Conservation (phyloP, 2,113 vertebrate species). For the Ochotona curzoniae region DNA sequence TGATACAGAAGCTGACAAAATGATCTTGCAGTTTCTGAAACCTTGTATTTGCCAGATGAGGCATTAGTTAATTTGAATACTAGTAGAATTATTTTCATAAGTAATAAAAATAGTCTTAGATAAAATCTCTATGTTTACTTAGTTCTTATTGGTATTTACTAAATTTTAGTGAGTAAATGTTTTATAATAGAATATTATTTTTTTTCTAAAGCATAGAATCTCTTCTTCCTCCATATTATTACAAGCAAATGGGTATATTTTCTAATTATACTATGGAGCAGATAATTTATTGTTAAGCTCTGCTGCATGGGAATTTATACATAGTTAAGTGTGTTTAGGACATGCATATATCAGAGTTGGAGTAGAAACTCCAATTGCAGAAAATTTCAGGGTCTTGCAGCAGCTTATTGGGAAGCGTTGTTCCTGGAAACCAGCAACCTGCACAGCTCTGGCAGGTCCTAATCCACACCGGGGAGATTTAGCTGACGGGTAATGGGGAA, state of each 20-base stretch:
- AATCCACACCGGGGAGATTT: neutral
- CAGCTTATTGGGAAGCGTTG: too few species aligned
- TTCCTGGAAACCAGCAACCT: neutral
- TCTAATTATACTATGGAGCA: neutral
- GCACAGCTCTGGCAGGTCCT: neutral
- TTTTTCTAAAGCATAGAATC: neutral
- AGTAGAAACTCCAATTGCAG: neutral
- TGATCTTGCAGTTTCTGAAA: neutral
- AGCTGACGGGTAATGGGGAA: neutral
- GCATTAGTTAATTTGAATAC: conserved; percentile 3
- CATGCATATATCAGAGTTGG: neutral
- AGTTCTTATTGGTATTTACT: neutral
- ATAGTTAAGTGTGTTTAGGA: neutral
- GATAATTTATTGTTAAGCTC: neutral
- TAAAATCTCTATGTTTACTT: neutral
- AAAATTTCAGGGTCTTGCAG: neutral
- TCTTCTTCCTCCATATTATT: neutral
- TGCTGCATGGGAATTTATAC: neutral
- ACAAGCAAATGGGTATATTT: neutral
- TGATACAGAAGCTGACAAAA: neutral
- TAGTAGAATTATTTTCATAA: neutral
- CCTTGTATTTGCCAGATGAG: neutral
- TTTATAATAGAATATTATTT: neutral
- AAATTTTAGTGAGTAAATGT: neutral
- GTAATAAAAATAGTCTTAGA: neutral